Base-by-base conservation (phyloP, 2,888 invertebrate species). In the Stenolophus ochropezus region DNA sequence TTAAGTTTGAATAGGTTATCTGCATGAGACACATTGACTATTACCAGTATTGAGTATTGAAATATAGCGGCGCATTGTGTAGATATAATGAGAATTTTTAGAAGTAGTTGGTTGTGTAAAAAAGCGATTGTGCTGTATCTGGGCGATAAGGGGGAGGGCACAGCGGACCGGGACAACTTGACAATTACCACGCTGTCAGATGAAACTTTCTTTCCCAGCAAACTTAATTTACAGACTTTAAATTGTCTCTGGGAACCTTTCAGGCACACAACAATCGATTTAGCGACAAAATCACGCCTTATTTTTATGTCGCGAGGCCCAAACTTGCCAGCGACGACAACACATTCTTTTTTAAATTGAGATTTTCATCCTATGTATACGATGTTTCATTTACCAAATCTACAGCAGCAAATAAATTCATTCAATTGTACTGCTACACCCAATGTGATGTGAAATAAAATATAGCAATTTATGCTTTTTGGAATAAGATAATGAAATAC, bases 201-300 rank as follows among this genome's bases (percentile, higher is more conserved):
- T 85, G 85, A 85, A 86, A 86, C 85, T 86, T 86, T 86, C 81
- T 81, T 81, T 84, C 83, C 85, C 84, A 84, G 86, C 85, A 86
- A 86, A 86, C 86, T 86, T 86, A 86, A 86, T 86, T 86, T 86
- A 84, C 85, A 84, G 86, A 86, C 86, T 86, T 86, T 86, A 86
- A 86, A 86, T 86, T 86, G 86, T 86, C 85, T 84, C 84, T 82
- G 85, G 83, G 85, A 86, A 85, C 85, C 84, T 86, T 84, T 86
- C 85, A 84, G 86, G 86, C 85, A 86, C 85, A 85, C 85, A 85
- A 84, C 85, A 85, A 85, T 85, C 85, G 85, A 85, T 86, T 85
- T 82, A 82, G 82, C 81, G 81, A 83, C 84, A 84, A 84, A 84
- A 81, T 81, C 81, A 81, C 81, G 75, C 81, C 75, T 81, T 81